Base-by-base conservation (phyloP, 2,888 invertebrate species). In the Palloptera scutellata region DNA sequence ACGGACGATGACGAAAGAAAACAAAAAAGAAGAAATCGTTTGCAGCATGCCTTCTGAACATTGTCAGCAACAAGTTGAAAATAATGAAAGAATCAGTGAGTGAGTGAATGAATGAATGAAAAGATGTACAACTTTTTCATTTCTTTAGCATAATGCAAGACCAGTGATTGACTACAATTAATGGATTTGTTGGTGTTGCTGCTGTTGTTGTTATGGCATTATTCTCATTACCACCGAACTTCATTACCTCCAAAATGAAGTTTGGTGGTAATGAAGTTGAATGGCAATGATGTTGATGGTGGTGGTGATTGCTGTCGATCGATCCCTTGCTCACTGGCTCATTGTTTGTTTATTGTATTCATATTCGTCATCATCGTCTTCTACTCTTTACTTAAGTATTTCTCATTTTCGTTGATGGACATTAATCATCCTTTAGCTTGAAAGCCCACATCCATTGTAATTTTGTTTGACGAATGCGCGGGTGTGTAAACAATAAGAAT, bases 341-440 rank as follows among this genome's bases (percentile, higher is more conserved):
- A n/a, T 17, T 53, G 53, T 53, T n/a, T 12, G 20, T 12, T 12
- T 54, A 15, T 17, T 54, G 54, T 17, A 54, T 20, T 15, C 10
- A 48, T 13, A 13, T 48, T 13, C 48, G 11, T 10, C 45, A 48
- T n/a, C 48, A n/a, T 13, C 13, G 6, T 48, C 5, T 48, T 48
- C 17, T 54, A 8, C 5, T 54, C 15, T 12, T 19, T 54, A 9
- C 12, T 54, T n/a, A 15, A n/a, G 5, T 19, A 12, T 54, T 6
- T 17, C 12, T 20, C 6, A n/a, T 54, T 30, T 19, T 45, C 48
- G 53, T 58, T 64, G 68, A 65, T 59, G 61, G 60, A 65, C 68
- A 72, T 72, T 68, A 72, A 72, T 72, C 72, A 70, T 72, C 19
- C 68, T 68, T 70, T 68, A 68, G 15, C 17, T 12, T 17, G 20